A percentile compares a stretch with the other conserved stretches of the same genome.
Conservation (phyloP, 2,797 vertebrate genomes). For the Margarornis squamiger region DNA sequence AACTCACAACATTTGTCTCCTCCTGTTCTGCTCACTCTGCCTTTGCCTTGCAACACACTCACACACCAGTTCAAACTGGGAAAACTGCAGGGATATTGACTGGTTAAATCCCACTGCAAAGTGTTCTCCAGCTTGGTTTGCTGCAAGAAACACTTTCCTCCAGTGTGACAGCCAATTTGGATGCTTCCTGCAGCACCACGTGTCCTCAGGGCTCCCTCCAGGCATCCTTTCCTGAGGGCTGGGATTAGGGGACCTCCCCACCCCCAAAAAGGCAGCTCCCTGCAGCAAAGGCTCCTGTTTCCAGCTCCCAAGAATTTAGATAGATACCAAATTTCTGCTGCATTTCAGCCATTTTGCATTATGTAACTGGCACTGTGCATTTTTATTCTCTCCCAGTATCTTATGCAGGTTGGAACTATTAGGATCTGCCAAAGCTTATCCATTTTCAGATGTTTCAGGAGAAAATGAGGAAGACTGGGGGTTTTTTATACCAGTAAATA, state of each 20-base stretch:
- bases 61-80: neutral
- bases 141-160: neutral
- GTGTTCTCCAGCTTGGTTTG: neutral
- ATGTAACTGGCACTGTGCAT: neutral
- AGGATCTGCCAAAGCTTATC: neutral
- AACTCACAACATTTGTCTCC: accelerated
- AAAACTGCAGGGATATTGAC: neutral
- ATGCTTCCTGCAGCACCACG: neutral
- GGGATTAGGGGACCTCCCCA: neutral
- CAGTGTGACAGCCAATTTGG: neutral
- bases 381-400: neutral
- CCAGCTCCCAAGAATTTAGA: neutral
- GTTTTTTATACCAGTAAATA: neutral
- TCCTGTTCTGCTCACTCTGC: neutral
- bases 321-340: neutral
- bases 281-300: neutral
- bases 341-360: neutral
- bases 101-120: neutral
- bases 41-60: neutral
- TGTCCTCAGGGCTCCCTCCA: neutral
- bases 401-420: neutral
- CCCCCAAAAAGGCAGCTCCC: neutral
- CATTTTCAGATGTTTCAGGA: neutral
- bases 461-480: neutral
- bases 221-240: accelerated